Evolutionary conservation across 2,797 vertebrate species (phyloP).

Genomic region (Myotis planiceps): DNA sequence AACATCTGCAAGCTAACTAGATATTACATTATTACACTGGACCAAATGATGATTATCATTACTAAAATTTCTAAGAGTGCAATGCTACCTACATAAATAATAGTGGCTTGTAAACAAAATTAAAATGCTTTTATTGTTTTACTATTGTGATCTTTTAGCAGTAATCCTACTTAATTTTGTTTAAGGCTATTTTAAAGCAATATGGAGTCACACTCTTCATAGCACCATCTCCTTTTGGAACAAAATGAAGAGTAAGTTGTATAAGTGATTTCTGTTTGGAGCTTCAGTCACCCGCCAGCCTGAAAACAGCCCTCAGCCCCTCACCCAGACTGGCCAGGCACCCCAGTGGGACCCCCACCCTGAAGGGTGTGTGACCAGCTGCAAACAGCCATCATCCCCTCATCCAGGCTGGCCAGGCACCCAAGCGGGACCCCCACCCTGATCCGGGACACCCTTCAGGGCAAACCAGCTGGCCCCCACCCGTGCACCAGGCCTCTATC

Average conservation of each 20-base stretch:
- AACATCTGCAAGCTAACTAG: background rate
- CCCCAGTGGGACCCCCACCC: too few species aligned
- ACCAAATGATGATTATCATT: background rate
- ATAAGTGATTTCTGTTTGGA: background rate
- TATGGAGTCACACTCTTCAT: background rate
- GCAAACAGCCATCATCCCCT: too few species aligned
- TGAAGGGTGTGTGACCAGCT: too few species aligned
- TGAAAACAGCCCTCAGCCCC: too few species aligned
- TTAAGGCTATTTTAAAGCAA: background rate
- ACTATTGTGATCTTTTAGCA: background rate
- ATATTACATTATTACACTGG: background rate
- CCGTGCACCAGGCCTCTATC: too few species aligned
- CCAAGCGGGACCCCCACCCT: too few species aligned
- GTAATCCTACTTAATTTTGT: background rate
- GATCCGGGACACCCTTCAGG: too few species aligned
- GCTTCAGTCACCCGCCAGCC: too few species aligned
- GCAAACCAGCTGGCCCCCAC: too few species aligned
- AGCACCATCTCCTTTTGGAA: background rate
- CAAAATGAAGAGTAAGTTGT: background rate
- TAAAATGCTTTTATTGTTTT: background rate
- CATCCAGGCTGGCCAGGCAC: too few species aligned
- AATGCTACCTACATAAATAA: background rate
- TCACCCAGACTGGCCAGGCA: too few species aligned
- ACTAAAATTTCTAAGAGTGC: background rate
- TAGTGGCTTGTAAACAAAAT: background rate